Evolutionary conservation across 2,888 invertebrate species (phyloP), one percentile per base, ranked within the genome.

Genomic region (Elegia similella): DNA sequence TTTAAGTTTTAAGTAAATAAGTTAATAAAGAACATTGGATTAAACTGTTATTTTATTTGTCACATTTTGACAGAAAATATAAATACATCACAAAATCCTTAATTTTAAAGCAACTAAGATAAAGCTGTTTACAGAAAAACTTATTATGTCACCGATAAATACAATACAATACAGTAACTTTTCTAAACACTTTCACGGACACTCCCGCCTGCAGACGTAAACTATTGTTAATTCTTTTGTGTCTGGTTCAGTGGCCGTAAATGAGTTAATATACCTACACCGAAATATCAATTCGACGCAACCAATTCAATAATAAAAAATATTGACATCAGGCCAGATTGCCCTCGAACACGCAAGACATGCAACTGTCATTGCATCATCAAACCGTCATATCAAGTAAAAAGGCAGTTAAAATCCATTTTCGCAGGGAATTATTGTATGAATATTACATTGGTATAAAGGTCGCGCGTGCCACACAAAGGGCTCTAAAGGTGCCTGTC

Each of bases 401-500:
- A 44, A 55, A 55, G 44, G 44, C 54, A 34, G 48, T 56, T 23
- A 52, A 58, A 55, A 13, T 54, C 42, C 52, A 52, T 44, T 38
- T 32, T 30, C n/a, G 55, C 55, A 70, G 44, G 44, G 32, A 64
- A 73, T 76, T 75, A 73, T 71, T 70, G 66, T 67, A 72, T 80
- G 69, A 77, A 81, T 81, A 77, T 76, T 76, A 65, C 63, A 78
- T 66, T 61, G 15, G 55, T 32, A 57, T 62, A 79, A 80, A 80
- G 80, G 80, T 72, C 79, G 69, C 76, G 75, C 78, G 79, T 78
- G 79, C 69, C 63, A 56, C 59, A 50, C 70, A 73, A 77, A 78
- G 75, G 76, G 72, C 69, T 62, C 42, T 56, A 81, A 82, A 84
- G 84, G 84, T 83, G 83, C 80, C 84, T 59, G 77, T 84, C 84